A percentile compares a stretch with the other conserved stretches of the same genome.
Conservation (phyloP, 2,888 invertebrate genomes). For the Entomobrya proxima region DNA sequence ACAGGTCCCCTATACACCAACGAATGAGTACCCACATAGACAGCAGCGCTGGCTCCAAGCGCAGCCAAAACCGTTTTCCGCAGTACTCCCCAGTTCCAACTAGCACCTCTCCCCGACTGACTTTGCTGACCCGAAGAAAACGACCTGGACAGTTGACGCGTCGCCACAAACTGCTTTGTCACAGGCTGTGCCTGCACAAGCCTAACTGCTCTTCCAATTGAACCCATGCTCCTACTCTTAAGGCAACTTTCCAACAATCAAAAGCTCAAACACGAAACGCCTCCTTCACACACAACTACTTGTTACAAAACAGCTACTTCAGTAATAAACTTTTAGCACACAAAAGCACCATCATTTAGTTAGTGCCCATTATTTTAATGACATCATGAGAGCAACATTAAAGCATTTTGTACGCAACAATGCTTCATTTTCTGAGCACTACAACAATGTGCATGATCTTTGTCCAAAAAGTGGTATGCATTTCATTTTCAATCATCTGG, state of each 20-base stretch:
- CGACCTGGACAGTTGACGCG: background rate
- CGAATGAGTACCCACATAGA: constrained; percentile 55
- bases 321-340: no score
- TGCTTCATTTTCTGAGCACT: no score
- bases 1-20: constrained; percentile 76
- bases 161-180: background rate
- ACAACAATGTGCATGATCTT: no score
- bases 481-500: no score
- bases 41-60: constrained; percentile 40
- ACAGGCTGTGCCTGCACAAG: background rate
- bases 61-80: constrained; percentile 29
- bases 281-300: background rate
- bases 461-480: no score
- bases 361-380: no score
- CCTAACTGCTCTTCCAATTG: constrained; percentile 19
- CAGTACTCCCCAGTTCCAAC: constrained; percentile 41
- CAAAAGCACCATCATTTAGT: no score
- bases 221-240: background rate
- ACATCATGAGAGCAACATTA: no score
- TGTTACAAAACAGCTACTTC: background rate
- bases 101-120: background rate
- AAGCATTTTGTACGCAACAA: no score
- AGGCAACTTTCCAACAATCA: background rate
- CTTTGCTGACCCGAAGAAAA: constrained; percentile 8
- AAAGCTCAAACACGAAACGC: background rate